Evolutionary conservation across 2,797 vertebrate genomes (phyloP).

Genomic region (Aldrovandia affinis): DNA sequence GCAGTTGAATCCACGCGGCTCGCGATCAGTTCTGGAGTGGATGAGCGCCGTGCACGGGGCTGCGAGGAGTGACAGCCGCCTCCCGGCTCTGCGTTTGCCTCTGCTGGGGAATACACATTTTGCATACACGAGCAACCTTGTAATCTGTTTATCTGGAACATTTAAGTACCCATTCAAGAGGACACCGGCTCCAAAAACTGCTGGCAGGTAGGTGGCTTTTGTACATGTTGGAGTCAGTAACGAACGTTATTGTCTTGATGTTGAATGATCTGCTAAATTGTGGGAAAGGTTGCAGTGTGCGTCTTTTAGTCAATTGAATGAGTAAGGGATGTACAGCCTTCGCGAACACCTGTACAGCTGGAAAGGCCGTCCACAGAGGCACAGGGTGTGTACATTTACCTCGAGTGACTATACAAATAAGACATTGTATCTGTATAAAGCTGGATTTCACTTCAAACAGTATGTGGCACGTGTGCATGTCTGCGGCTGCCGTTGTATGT

Average conservation of each 20-base stretch:
- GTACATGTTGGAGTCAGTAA: background rate
- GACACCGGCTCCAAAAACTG: background rate
- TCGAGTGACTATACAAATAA: background rate
- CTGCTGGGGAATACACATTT: conserved; percentile 17
- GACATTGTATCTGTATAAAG: background rate
- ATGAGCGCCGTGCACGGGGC: conserved; percentile 21
- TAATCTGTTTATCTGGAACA: conserved; percentile 24
- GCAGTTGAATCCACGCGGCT: conserved; percentile 1
- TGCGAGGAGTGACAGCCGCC: conserved; percentile 31
- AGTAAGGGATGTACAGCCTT: background rate
- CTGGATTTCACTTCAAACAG: conserved; percentile 5
- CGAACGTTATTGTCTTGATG: background rate
- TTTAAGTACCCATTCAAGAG: background rate
- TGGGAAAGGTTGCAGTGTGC: background rate
- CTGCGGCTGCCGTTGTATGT: background rate
- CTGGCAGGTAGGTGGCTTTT: conserved; percentile 30
- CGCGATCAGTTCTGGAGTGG: conserved; percentile 22
- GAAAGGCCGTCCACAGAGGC: background rate
- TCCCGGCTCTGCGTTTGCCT: conserved; percentile 17
- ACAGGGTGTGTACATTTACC: background rate
- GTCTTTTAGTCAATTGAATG: background rate
- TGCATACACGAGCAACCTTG: background rate
- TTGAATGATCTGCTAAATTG: background rate
- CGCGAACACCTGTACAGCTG: background rate
- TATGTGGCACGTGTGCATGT: conserved; percentile 1